Evolutionary conservation across 2,113 vertebrate genomes (phyloP).

Genomic region (Monarcha castaneiventris): DNA sequence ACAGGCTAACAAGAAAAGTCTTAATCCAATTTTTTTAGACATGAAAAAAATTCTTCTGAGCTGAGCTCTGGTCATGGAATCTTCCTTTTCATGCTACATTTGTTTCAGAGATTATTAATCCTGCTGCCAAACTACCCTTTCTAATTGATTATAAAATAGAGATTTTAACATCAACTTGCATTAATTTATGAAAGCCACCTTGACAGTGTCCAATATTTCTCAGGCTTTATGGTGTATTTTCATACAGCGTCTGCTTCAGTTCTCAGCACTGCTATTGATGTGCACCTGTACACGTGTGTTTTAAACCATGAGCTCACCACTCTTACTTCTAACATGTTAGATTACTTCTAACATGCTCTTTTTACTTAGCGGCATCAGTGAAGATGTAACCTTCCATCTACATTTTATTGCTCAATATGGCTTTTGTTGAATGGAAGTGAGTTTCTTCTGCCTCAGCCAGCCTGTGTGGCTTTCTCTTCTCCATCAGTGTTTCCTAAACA

Average conservation of each 20-base stretch:
- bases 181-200: not conserved
- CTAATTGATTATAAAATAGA: not conserved
- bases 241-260: fast-evolving
- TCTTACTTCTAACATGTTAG: not conserved
- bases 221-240: not conserved
- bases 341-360: not conserved
- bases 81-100: not conserved
- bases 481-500: not conserved
- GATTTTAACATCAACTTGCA: not conserved
- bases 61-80: not conserved
- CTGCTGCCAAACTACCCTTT: not conserved
- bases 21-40: not conserved
- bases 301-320: not conserved
- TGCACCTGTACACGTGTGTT: not conserved
- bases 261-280: not conserved
- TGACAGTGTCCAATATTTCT: not conserved
- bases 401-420: not conserved
- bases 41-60: not conserved
- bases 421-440: not conserved
- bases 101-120: not conserved
- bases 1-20: not conserved
- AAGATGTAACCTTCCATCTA: not conserved
- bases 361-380: not conserved
- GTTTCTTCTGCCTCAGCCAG: not conserved
- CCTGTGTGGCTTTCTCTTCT: not conserved